A percentile compares a stretch with the other conserved stretches of the same genome.
These are phyloP conservation scores for Melanerpes aurifrons DNA, from an alignment of 2,113 vertebrate species.

Conservation along the genomic window DNA sequence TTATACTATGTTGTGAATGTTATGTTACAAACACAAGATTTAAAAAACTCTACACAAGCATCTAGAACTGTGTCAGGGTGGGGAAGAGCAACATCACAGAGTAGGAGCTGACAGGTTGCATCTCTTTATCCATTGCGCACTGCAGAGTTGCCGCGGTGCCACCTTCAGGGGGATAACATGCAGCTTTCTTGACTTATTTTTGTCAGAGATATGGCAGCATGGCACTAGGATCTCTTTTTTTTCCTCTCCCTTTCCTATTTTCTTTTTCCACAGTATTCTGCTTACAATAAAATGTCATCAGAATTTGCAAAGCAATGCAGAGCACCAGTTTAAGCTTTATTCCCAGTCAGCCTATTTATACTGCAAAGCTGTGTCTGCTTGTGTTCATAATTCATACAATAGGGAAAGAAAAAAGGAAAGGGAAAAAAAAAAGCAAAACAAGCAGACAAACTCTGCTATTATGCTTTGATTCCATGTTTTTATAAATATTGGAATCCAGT, in stretches of 20 bases:
- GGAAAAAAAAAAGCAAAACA: too few relatives aligned
- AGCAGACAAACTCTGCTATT: too few relatives aligned
- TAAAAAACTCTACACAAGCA: neutral
- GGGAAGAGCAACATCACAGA: neutral
- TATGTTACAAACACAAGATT: too few relatives aligned
- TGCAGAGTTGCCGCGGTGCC: neutral
- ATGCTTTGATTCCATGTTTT: slow-evolving; percentile 14
- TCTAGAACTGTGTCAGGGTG: neutral
- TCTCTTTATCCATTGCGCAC: neutral
- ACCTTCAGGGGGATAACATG: neutral
- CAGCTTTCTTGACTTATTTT: neutral
- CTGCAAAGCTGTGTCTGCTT: neutral
- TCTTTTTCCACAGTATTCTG: neutral
- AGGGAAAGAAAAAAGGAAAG: neutral
- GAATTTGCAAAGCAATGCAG: slow-evolving; percentile 44
- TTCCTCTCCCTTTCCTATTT: neutral
- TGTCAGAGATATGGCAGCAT: neutral
- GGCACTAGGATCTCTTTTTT: too few relatives aligned
- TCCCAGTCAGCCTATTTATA: neutral
- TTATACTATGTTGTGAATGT: neutral
- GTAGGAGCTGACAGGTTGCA: neutral
- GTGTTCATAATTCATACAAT: neutral
- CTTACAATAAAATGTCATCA: slow-evolving; percentile 55
- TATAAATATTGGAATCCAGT: neutral
- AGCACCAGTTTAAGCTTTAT: slow-evolving; percentile 9